phyloP scores from a whole-genome alignment of 1,140 invertebrate genomes.

The Calliopsis andreniformis region DNA sequence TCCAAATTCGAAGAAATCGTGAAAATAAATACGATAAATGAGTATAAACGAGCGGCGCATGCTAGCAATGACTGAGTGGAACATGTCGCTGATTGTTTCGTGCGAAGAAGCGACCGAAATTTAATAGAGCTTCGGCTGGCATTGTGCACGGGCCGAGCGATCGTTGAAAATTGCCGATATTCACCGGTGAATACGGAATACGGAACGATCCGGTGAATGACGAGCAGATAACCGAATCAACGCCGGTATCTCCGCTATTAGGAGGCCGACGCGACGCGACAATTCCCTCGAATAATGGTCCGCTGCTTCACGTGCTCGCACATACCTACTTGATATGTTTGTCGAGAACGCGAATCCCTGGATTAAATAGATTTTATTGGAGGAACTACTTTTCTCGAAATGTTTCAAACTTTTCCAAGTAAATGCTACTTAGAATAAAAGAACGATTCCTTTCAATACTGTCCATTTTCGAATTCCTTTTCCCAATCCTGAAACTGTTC shows the following conservation, averaged over 20 bases:
- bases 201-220: conserved; percentile 45
- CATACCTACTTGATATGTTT: not conserved
- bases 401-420: too few relatives aligned
- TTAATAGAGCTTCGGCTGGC: conserved; percentile 34
- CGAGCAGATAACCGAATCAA: conserved; percentile 51
- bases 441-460: too few relatives aligned
- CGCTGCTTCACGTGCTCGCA: conserved; percentile 3
- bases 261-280: conserved; percentile 9
- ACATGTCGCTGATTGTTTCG: not conserved
- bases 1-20: too few relatives aligned
- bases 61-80: not conserved
- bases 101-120: conserved; percentile 19
- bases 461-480: too few relatives aligned
- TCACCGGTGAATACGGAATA: conserved; percentile 24
- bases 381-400: too few relatives aligned
- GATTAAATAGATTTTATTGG: not conserved
- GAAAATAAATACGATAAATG: not conserved
- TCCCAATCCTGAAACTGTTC: too few relatives aligned
- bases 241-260: conserved; percentile 47
- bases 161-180: conserved; percentile 43
- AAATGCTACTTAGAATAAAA: too few relatives aligned
- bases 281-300: conserved; percentile 25
- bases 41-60: not conserved
- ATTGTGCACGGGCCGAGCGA: conserved; percentile 4
- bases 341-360: not conserved